Conservation (phyloP, 1,140 invertebrate genomes). For the Littorina saxatilis region DNA sequence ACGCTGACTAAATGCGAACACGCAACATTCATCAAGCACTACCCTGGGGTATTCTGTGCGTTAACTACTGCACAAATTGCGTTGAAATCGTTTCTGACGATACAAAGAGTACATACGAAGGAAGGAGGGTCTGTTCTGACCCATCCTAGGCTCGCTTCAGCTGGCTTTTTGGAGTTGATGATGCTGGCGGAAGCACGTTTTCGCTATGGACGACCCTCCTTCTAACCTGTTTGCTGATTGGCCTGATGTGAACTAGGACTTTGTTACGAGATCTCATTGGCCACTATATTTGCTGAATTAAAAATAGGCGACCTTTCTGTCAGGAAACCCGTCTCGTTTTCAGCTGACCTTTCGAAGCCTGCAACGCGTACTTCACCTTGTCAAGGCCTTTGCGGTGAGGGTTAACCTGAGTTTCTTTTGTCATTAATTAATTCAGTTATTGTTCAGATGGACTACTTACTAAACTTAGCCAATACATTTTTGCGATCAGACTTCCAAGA, state of each 20-base stretch:
- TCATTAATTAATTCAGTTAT: too few relatives aligned
- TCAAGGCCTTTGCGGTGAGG: too few relatives aligned
- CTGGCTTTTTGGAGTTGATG: neutral
- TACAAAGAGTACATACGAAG: constrained; percentile 51
- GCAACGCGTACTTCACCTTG: too few relatives aligned
- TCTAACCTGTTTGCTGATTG: neutral
- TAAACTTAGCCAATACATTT: too few relatives aligned
- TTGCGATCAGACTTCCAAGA: too few relatives aligned
- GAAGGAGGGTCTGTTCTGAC: constrained; percentile 45
- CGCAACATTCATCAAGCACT: constrained; percentile 14
- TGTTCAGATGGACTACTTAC: too few relatives aligned
- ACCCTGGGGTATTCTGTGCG: neutral
- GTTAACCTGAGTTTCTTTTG: too few relatives aligned
- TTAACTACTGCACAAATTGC: constrained; percentile 18
- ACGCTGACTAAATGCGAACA: neutral
- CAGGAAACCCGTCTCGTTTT: too few relatives aligned
- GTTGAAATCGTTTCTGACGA: constrained; percentile 44
- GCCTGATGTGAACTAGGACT: neutral
- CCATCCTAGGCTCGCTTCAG: constrained; percentile 40
- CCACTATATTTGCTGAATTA: too few relatives aligned
- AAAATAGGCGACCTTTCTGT: too few relatives aligned
- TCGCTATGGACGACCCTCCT: neutral
- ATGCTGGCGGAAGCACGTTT: constrained; percentile 28
- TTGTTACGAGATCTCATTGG: neutral
- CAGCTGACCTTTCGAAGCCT: too few relatives aligned